phyloP scores from a whole-genome alignment of 2,888 invertebrate genomes.

The Stictocephala bisonia region DNA sequence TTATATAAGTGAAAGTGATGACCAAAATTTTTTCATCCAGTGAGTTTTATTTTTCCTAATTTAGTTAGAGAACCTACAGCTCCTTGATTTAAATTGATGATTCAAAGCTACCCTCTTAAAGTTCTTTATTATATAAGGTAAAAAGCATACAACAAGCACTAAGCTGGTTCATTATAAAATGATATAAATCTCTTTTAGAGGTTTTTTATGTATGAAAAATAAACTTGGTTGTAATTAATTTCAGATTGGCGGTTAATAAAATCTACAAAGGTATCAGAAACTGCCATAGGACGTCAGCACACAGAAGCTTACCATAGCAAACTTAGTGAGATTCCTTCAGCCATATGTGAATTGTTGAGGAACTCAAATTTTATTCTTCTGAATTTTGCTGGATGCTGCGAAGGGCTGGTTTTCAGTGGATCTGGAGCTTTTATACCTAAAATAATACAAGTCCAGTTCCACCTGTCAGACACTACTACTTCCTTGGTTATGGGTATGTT shows the following conservation, averaged over 20 bases:
- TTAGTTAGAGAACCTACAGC: no score
- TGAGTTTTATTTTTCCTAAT: no score
- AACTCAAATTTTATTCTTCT: constrained; percentile 85
- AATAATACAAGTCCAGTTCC: constrained; percentile 85
- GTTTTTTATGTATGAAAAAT: no score
- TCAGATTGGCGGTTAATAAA: constrained; percentile 21
- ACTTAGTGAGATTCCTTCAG: constrained; percentile 71
- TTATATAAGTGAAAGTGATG: no score
- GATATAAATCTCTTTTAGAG: no score
- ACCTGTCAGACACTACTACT: constrained; percentile 78
- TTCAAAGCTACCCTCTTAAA: no score
- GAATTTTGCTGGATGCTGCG: constrained; percentile 82
- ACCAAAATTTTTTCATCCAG: no score
- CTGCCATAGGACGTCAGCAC: constrained; percentile 7
- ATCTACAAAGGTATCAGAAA: constrained; percentile 24
- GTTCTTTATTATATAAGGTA: no score
- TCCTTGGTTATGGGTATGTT: constrained; percentile 84
- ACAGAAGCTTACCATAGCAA: constrained; percentile 11
- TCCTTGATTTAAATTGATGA: no score
- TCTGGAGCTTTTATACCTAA: constrained; percentile 86
- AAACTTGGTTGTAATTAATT: no score
- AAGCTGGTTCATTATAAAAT: no score
- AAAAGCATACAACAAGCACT: no score
- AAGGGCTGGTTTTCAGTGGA: constrained; percentile 78
- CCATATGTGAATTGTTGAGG: constrained; percentile 73